Conservation (phyloP, 2,797 vertebrate species). For the Lophotriccus pileatus region DNA sequence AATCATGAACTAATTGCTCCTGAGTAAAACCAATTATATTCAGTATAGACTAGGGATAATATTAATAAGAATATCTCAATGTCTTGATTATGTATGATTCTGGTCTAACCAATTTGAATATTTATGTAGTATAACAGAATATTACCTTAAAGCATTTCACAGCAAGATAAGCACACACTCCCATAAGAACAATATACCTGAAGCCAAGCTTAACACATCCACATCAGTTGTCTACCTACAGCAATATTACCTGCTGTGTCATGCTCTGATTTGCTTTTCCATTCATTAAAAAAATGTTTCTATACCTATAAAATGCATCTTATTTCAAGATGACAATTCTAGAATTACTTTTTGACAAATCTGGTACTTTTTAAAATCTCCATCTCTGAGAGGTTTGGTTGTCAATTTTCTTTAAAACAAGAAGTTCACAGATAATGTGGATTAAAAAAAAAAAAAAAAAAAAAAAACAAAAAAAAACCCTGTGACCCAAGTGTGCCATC, state of each 20-base stretch:
- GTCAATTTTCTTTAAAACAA: neutral
- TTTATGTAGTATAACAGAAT: neutral
- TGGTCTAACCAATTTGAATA: neutral
- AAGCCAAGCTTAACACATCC: neutral
- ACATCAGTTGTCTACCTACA: neutral
- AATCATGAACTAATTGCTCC: neutral
- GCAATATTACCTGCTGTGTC: neutral
- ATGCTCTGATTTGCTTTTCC: neutral
- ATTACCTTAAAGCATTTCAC: neutral
- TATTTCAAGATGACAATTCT: neutral
- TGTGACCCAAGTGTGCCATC: neutral
- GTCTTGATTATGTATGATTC: neutral
- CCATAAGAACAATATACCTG: neutral
- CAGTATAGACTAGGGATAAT: neutral
- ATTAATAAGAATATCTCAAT: neutral
- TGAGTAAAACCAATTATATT: neutral
- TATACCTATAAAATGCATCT: neutral
- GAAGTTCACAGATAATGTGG: neutral
- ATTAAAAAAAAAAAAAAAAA: neutral
- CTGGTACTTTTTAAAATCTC: neutral
- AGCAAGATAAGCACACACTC: neutral
- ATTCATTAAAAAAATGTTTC: neutral
- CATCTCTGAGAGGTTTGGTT: neutral
- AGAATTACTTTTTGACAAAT: neutral
- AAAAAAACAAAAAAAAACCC: neutral